Evolutionary conservation across 2,797 vertebrate species (phyloP).

Genomic region (Leuciscus waleckii): DNA sequence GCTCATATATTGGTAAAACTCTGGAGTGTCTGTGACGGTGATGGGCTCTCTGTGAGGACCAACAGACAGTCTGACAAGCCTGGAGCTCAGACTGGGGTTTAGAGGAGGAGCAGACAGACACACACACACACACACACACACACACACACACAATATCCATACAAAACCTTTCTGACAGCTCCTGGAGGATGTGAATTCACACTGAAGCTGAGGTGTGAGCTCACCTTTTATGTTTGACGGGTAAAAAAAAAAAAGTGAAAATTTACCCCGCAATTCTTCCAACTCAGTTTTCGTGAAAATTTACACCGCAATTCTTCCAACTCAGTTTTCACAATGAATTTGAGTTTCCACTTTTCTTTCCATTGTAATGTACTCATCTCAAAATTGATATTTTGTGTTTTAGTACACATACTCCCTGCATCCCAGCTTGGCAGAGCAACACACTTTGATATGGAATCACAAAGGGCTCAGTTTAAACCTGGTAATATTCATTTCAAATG

Average conservation of each 20-base stretch:
- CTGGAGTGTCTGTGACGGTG: conserved; percentile 28
- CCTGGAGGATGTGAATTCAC: conserved; percentile 43
- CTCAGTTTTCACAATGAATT: conserved; percentile 2
- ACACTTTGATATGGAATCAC: not conserved
- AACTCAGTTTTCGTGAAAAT: not conserved
- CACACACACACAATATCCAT: conserved; percentile 35
- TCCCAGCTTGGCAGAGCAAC: not conserved
- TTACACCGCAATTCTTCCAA: not conserved
- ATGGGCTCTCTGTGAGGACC: conserved; percentile 43
- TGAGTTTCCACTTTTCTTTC: not conserved
- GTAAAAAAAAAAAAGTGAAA: not conserved
- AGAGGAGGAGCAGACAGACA: conserved; percentile 36
- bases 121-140: conserved; percentile 14
- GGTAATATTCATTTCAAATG: not conserved
- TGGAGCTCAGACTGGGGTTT: conserved; percentile 19
- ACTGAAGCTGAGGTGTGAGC: conserved; percentile 40
- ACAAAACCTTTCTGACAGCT: conserved; percentile 43
- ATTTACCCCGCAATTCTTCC: not conserved
- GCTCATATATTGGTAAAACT: conserved; percentile 23
- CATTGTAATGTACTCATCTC: not conserved
- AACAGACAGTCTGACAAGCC: conserved; percentile 46
- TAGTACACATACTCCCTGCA: not conserved
- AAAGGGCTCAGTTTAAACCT: not conserved
- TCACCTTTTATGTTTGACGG: conserved; percentile 28
- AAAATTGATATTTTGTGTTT: not conserved